A percentile compares a stretch with the other conserved stretches of the same genome.
These are phyloP conservation scores for Operophtera brumata DNA, from an alignment of 2,888 invertebrate genomes.

Conservation along the genomic window DNA sequence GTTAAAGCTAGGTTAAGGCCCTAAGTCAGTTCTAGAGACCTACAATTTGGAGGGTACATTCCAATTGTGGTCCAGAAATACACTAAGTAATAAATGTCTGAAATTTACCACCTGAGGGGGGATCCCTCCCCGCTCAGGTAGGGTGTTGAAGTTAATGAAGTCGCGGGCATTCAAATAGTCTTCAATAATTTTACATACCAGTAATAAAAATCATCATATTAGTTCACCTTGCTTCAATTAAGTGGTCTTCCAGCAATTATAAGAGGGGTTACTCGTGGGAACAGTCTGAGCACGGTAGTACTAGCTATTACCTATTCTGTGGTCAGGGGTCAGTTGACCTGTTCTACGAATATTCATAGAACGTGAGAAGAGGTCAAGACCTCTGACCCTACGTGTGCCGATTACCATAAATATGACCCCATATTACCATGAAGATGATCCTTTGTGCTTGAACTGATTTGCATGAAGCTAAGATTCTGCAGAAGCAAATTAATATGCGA, in stretches of 20 bases:
- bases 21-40: too few relatives aligned
- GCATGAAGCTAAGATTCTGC: conserved; percentile 57
- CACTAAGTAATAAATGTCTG: too few relatives aligned
- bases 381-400: conserved; percentile 69
- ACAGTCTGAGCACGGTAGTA: conserved; percentile 27
- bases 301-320: neutral
- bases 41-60: too few relatives aligned
- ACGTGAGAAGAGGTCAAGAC: conserved; percentile 60
- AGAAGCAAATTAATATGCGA: conserved; percentile 28
- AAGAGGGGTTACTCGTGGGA: conserved; percentile 62
- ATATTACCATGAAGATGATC: conserved; percentile 19
- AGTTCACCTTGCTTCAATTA: conserved; percentile 34
- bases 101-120: too few relatives aligned
- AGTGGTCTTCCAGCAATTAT: conserved; percentile 14
- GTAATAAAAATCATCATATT: conserved; percentile 19
- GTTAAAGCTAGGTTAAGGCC: too few relatives aligned
- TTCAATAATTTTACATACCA: conserved; percentile 3
- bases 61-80: too few relatives aligned
- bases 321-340: conserved; percentile 63
- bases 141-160: too few relatives aligned
- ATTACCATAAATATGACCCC: conserved; percentile 32
- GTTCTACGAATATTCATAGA: conserved; percentile 34
- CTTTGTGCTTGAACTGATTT: conserved; percentile 48
- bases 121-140: too few relatives aligned
- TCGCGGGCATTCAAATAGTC: neutral